Percentiles rank a stretch among this genome's conserved stretches.
Conservation (phyloP, 1,140 invertebrate species). For the Proctacanthus coquilletti region DNA sequence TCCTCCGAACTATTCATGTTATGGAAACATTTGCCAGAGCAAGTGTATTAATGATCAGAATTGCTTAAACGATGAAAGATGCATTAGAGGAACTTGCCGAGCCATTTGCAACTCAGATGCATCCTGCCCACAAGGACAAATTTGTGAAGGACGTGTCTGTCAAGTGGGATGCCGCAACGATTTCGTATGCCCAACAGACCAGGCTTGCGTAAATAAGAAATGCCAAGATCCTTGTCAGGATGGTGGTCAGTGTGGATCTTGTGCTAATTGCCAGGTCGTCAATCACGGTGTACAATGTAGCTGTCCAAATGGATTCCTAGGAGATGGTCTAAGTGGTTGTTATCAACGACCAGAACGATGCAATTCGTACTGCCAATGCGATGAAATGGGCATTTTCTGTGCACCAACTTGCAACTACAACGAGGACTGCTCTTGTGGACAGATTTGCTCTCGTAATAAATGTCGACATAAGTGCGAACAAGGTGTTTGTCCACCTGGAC, state of each 20-base stretch:
- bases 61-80: constrained; percentile 71
- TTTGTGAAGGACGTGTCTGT: constrained; percentile 74
- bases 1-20: constrained; percentile 48
- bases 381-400: constrained; percentile 58
- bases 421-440: constrained; percentile 57
- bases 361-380: constrained; percentile 52
- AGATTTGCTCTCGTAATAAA: constrained; percentile 35
- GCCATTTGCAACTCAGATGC: constrained; percentile 70
- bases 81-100: constrained; percentile 63
- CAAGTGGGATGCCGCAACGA: constrained; percentile 70
- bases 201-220: constrained; percentile 67
- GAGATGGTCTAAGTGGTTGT: constrained; percentile 63
- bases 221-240: constrained; percentile 67
- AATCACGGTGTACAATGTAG: constrained; percentile 72
- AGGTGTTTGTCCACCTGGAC: constrained; percentile 28
- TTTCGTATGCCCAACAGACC: constrained; percentile 50
- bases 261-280: constrained; percentile 64
- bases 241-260: constrained; percentile 58
- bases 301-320: constrained; percentile 63
- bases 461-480: constrained; percentile 32
- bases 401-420: constrained; percentile 45
- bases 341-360: constrained; percentile 46
- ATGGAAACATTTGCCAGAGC: constrained; percentile 54
- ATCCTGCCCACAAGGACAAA: constrained; percentile 61
- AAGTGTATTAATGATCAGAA: constrained; percentile 62